Base-by-base conservation (phyloP, 2,797 vertebrate genomes). In the Trematomus bernacchii region DNA sequence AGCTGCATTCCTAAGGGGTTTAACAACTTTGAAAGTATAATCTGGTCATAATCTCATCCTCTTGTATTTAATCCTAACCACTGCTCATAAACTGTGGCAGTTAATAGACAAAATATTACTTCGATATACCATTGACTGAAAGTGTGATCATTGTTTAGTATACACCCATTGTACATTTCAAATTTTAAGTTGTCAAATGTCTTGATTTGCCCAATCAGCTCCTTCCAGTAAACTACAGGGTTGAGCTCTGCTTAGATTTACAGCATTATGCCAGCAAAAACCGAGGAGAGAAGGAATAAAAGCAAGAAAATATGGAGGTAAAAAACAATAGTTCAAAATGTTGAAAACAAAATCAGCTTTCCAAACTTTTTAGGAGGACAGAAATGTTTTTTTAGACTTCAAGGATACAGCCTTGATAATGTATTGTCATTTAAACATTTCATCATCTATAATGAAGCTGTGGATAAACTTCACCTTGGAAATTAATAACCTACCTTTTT, bases 381-480 rank as follows among this genome's bases (percentile, higher is more conserved):
- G 46, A 23, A 30, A 72, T 44, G 21, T 7, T 46, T 57, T 46
- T 8, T 52, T 46, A 5, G 23, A 63, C 11, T 16, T 59, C 46
- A 40, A 50, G 46, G 16, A 68, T 47, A 21, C 27, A 61, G 23
- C 50, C 13, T 27, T 51, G 27, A 27, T 27, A 27, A 27, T 27
- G 27, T 27, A 27, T 27, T 5, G 42, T 63, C 23, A 12, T 58
- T 21, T 27, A 27, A 27, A 27, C 13, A 40, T 65, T 62, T 40
- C 5, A 21, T 12, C 11, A 50, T 27, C n/a, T 52, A 4, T 61
- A 40, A 15, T 66, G 14, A 52, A 18, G n/a, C 33, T 48, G 63
- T 30, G 10, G 10, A 13, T 37, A 16, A 78, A 63, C 21, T 33
- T 62, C 4, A 57, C 66, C 61, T 37, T 55, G 46, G 27, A 68